These are phyloP conservation scores for Pogonomyrmex barbatus DNA, from an alignment of 1,140 invertebrate genomes.

Conservation along the genomic window DNA sequence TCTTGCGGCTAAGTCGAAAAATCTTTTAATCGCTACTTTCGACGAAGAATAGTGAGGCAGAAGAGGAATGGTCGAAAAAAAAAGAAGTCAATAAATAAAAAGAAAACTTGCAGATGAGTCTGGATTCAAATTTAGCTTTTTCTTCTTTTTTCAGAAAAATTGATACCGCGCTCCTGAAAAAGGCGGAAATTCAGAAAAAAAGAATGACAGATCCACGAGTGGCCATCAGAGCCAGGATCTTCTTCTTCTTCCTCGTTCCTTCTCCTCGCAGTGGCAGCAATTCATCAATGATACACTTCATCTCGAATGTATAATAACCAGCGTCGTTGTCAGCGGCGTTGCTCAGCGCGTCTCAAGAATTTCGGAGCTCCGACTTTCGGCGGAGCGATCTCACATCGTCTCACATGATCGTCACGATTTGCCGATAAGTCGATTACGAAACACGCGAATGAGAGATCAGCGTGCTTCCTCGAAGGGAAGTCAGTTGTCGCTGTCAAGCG, in stretches of 20 bases:
- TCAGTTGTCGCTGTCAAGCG: not conserved
- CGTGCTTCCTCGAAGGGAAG: not conserved
- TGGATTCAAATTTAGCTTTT: not conserved
- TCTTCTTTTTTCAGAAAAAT: not conserved
- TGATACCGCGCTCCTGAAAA: not conserved
- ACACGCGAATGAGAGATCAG: not conserved
- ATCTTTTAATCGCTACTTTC: not conserved
- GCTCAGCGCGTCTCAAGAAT: not conserved
- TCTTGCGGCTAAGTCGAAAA: slow-evolving; percentile 38
- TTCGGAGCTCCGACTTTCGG: not conserved
- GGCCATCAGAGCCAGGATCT: not conserved
- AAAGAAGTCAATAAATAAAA: not conserved
- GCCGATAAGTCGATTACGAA: not conserved
- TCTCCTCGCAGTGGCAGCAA: not conserved
- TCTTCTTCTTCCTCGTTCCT: slow-evolving; percentile 20
- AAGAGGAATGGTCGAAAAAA: not conserved
- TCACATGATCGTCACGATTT: not conserved
- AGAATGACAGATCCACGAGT: not conserved
- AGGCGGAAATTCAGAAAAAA: slow-evolving; percentile 11
- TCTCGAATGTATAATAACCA: not conserved
- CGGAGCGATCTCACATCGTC: no score
- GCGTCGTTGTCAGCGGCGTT: not conserved
- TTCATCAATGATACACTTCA: slow-evolving; percentile 24
- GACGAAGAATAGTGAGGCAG: not conserved
- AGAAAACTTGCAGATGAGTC: not conserved